These are phyloP conservation scores for Pteruthius melanotis DNA, from an alignment of 2,113 vertebrate genomes.

Conservation along the genomic window DNA sequence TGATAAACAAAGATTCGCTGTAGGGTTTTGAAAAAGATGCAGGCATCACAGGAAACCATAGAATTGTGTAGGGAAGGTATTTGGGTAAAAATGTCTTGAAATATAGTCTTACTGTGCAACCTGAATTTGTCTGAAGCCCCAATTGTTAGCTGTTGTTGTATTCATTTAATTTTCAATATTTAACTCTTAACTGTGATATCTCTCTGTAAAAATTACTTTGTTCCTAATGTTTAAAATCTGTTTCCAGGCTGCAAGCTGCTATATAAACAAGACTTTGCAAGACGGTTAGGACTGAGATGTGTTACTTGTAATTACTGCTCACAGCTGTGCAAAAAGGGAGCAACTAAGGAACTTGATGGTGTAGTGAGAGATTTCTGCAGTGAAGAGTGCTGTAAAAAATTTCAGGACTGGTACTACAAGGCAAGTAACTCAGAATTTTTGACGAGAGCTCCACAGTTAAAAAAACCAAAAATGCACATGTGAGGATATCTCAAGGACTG, in stretches of 20 bases:
- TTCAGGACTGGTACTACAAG: constrained; percentile 98
- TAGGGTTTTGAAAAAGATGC: not conserved
- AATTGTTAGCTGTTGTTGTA: not conserved
- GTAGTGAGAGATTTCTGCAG: constrained; percentile 94
- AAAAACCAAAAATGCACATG: constrained; percentile 15
- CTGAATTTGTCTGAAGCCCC: constrained; percentile 18
- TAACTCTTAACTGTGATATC: constrained; percentile 19
- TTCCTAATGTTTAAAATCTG: constrained; percentile 64
- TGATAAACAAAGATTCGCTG: not conserved
- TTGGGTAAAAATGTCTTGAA: constrained; percentile 11
- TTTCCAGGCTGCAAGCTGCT: constrained; percentile 94
- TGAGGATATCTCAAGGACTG: constrained; percentile 53
- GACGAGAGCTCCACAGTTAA: constrained; percentile 36
- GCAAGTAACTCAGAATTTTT: constrained; percentile 74
- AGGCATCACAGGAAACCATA: not conserved
- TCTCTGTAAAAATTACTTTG: constrained; percentile 49
- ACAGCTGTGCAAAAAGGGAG: constrained; percentile 93
- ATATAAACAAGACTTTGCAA: constrained; percentile 97
- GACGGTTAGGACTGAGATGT: constrained; percentile 92
- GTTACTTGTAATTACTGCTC: constrained; percentile 98
- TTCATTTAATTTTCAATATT: not conserved
- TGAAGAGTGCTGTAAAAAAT: constrained; percentile 90
- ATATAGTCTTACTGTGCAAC: not conserved
- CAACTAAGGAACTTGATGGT: constrained; percentile 88
- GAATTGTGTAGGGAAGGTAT: not conserved